These are phyloP conservation scores for Malacoraja senta DNA, from an alignment of 2,797 vertebrate genomes.

Conservation along the genomic window DNA sequence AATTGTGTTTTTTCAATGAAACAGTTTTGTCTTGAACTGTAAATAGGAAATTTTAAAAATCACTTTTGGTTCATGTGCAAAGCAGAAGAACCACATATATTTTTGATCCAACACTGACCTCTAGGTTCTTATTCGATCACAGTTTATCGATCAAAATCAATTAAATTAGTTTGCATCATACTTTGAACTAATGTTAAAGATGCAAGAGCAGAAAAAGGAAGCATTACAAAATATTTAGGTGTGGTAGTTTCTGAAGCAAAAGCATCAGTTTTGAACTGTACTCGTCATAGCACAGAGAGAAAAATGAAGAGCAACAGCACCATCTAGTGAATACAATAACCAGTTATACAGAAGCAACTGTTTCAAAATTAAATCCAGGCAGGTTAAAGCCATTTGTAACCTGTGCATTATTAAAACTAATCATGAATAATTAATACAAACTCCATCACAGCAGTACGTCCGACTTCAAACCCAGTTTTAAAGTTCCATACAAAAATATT, in stretches of 20 bases:
- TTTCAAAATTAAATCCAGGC: neutral
- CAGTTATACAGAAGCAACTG: neutral
- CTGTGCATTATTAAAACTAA: neutral
- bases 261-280: neutral
- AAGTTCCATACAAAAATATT: neutral
- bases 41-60: neutral
- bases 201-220: neutral
- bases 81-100: neutral
- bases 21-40: neutral
- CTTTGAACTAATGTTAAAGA: neutral
- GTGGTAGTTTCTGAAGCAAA: neutral
- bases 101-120: neutral
- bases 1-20: neutral
- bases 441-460: neutral
- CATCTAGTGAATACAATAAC: neutral
- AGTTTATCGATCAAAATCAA: neutral
- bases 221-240: neutral
- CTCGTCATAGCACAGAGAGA: neutral
- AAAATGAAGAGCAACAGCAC: neutral
- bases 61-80: neutral
- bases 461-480: neutral
- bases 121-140: neutral
- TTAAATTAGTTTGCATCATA: neutral
- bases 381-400: neutral
- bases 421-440: neutral